These are phyloP conservation scores for Scrobipalpa atriplicella DNA, from an alignment of 2,888 invertebrate species.

Conservation along the genomic window DNA sequence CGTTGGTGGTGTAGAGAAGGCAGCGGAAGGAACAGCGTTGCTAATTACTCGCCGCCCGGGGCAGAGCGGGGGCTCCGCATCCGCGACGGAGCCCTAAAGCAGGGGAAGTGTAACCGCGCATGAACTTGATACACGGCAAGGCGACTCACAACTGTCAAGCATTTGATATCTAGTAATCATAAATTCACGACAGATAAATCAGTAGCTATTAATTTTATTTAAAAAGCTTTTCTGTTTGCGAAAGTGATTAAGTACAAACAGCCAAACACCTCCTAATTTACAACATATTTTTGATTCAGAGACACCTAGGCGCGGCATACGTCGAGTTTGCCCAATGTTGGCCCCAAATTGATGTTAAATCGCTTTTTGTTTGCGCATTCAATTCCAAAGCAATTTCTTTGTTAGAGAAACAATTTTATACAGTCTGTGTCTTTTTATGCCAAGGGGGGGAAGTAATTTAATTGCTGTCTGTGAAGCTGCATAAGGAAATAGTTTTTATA, in stretches of 20 bases:
- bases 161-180: no score
- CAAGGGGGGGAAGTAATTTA: constrained; percentile 47
- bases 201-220: no score
- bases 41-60: constrained; percentile 75
- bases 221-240: neutral
- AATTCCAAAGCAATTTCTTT: constrained; percentile 64
- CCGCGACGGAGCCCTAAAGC: constrained; percentile 45
- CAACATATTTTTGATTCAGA: constrained; percentile 7
- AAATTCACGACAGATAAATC: no score
- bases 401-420: constrained; percentile 63
- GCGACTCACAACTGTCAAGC: neutral
- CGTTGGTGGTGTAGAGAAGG: constrained; percentile 40
- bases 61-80: constrained; percentile 51
- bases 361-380: constrained; percentile 71
- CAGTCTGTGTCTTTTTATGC: constrained; percentile 49
- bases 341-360: constrained; percentile 68
- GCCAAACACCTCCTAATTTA: neutral
- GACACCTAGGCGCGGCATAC: constrained; percentile 9
- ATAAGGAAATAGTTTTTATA: constrained; percentile 40
- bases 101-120: constrained; percentile 44
- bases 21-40: constrained; percentile 73
- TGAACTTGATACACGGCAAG: constrained; percentile 14
- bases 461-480: constrained; percentile 38
- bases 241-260: neutral
- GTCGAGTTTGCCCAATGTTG: constrained; percentile 27